Conservation (phyloP, 1,140 invertebrate species). For the Ips typographus region DNA sequence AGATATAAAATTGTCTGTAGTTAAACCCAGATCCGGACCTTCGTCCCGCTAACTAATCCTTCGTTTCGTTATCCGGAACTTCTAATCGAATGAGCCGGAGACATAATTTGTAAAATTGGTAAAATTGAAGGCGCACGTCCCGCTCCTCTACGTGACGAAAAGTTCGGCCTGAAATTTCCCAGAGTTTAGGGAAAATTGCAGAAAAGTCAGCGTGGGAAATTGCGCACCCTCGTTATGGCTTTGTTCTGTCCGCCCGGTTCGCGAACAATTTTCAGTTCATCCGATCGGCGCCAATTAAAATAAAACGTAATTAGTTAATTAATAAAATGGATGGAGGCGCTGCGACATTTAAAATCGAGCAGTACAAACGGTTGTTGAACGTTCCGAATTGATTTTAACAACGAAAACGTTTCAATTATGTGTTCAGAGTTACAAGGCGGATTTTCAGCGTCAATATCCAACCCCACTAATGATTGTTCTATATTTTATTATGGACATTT, state of each 20-base stretch:
- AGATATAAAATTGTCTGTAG: no score
- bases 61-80: neutral
- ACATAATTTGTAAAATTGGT: constrained; percentile 23
- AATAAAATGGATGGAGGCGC: constrained; percentile 4
- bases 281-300: constrained; percentile 16
- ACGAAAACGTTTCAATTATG: no score
- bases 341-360: no score
- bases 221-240: constrained; percentile 13
- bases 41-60: constrained; percentile 1
- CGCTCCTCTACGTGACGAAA: constrained; percentile 17
- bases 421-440: no score
- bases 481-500: no score
- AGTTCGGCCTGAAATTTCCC: constrained; percentile 13
- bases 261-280: constrained; percentile 18
- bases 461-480: no score
- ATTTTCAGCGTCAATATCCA: no score
- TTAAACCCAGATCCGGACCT: no score
- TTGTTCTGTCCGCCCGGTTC: constrained; percentile 11
- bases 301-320: constrained; percentile 27
- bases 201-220: constrained; percentile 13
- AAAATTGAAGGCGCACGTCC: constrained; percentile 21
- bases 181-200: constrained; percentile 4
- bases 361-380: no score
- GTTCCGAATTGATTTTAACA: no score
- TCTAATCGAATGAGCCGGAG: constrained; percentile 16